Conservation (phyloP, 2,113 vertebrate genomes). For the Cervus canadensis region DNA sequence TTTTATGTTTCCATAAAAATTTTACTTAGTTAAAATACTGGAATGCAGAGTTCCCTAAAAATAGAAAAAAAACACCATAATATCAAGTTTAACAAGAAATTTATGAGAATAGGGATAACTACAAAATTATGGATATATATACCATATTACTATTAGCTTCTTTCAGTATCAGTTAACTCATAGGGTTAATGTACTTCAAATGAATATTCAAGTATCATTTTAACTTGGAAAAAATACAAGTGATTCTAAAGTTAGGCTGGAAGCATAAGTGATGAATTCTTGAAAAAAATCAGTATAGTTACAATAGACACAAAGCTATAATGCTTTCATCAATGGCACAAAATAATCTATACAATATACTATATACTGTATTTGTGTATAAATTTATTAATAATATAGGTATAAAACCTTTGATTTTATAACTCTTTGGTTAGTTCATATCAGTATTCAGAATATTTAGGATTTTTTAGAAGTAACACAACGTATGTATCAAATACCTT, state of each 20-base stretch:
- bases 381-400: background rate
- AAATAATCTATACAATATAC: background rate
- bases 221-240: background rate
- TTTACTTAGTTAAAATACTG: background rate
- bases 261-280: background rate
- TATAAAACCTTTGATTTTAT: background rate
- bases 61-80: background rate
- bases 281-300: background rate
- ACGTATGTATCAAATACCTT: background rate
- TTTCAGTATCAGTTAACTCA: background rate
- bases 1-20: background rate
- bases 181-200: background rate
- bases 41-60: background rate
- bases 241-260: background rate
- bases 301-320: background rate
- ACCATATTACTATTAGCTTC: background rate
- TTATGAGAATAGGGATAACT: background rate
- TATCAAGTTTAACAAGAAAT: background rate
- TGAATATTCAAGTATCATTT: background rate
- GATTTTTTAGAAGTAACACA: background rate
- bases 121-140: background rate
- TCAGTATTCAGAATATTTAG: background rate
- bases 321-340: background rate
- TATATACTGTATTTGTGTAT: background rate
- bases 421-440: background rate